phyloP scores from a whole-genome alignment of 2,113 vertebrate species.

The Herpetotheres cachinnans region DNA sequence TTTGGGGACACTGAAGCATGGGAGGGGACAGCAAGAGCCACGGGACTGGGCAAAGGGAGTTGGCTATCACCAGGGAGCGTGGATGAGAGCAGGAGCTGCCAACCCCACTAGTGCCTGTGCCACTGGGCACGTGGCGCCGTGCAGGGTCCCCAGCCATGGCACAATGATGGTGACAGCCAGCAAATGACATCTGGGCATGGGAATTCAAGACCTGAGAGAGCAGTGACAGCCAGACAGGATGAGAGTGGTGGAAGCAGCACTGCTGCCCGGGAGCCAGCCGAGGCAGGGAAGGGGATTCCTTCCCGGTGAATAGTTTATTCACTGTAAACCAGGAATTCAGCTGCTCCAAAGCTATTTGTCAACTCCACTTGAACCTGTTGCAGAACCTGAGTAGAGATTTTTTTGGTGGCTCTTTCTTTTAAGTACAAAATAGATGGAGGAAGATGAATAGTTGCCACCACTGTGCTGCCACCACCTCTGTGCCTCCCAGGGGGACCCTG shows the following conservation, averaged over 20 bases:
- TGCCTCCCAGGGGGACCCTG: neutral
- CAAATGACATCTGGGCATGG: neutral
- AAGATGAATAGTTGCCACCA: neutral
- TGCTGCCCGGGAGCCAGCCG: neutral
- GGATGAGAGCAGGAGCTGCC: neutral
- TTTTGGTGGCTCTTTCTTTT: neutral
- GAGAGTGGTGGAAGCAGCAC: accelerated
- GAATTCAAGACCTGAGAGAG: neutral
- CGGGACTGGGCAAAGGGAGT: neutral
- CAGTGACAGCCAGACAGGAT: neutral
- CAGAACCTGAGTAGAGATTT: neutral
- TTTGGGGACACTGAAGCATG: neutral
- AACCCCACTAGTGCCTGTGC: neutral
- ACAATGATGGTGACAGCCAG: neutral
- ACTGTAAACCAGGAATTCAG: neutral
- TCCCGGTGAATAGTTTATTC: neutral
- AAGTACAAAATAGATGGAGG: neutral
- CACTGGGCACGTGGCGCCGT: accelerated
- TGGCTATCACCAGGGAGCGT: neutral
- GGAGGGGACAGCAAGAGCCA: neutral
- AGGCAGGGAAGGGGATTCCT: neutral
- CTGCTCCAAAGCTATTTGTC: neutral
- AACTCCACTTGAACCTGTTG: neutral
- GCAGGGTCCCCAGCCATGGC: neutral
- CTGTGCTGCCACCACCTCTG: accelerated